Evolutionary conservation across 1,140 invertebrate genomes (phyloP).

Genomic region (Trypoxylus dichotomus): DNA sequence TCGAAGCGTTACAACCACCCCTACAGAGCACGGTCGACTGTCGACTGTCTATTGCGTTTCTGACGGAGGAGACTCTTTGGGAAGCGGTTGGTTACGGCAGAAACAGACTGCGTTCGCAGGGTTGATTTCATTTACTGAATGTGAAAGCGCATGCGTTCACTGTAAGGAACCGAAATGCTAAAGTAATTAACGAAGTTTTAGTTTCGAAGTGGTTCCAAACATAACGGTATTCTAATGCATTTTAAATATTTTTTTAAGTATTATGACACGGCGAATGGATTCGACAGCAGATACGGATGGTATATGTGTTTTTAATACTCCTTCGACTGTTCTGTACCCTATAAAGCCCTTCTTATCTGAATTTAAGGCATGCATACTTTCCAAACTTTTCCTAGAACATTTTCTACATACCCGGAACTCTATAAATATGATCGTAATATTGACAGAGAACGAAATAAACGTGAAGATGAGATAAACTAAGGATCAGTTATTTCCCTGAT

Average conservation of each 20-base stretch:
- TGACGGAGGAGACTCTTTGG: not conserved
- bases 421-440: too few species aligned
- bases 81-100: not conserved
- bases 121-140: not conserved
- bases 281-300: too few species aligned
- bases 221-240: slow-evolving; percentile 7
- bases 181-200: slow-evolving; percentile 15
- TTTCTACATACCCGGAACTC: too few species aligned
- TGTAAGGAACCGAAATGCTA: not conserved
- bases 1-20: not conserved
- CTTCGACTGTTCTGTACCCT: too few species aligned
- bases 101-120: not conserved
- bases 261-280: not conserved
- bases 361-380: too few species aligned
- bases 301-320: too few species aligned
- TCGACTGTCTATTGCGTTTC: not conserved
- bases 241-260: slow-evolving; percentile 14
- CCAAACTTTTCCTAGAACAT: too few species aligned
- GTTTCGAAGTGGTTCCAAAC: not conserved
- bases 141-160: not conserved
- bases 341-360: too few species aligned
- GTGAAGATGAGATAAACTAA: too few species aligned
- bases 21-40: not conserved
- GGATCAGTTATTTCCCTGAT: not conserved
- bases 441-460: too few species aligned